Base-by-base conservation (phyloP, 2,888 invertebrate genomes). In the Agrochola lychnidis region DNA sequence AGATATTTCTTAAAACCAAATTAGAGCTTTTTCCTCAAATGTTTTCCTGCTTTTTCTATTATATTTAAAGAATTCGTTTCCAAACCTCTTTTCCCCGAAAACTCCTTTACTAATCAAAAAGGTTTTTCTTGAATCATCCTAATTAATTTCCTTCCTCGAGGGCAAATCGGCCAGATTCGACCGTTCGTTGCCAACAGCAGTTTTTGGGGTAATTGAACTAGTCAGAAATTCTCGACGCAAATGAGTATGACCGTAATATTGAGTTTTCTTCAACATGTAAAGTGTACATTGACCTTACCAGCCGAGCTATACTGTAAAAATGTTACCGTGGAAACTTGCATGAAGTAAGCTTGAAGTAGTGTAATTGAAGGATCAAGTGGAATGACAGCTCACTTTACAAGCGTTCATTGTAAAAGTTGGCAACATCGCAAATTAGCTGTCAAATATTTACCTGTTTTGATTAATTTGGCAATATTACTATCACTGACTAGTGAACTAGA, bases 171-270 rank as follows among this genome's bases (percentile, higher is more conserved):
- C 16, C 25, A 68, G 19, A 61, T 68, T 14, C 45, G 14, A 56
- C 36, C 36, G 30, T 22, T 57, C 1, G 68, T 36, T 68, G 22
- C 61, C 62, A 40, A 57, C 82, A 25, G 53, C 57, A 51, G 45
- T 70, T 79, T 70, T 76, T 36, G 56, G 72, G 70, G 56, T 73
- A 64, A 72, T 73, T 83, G 83, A 66, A 70, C 81, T 78, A 77
- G 45, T 45, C 53, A 53, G 45, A 69, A 69, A 78, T 78, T 77
- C 62, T 71, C 45, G 70, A 56, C 71, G 40, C 66, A 48, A 76
- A 51, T 68, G 42, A 63, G 14, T 64, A 9, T 56, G 69, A 45
- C 69, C 59, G 30, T 64, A 56, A 42, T 74, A 81, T 81, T 42
- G 76, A 81, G 51, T 74, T 81, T 81, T 59, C 69, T 74, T 69